Base-by-base conservation (phyloP, 2,888 invertebrate species). In the Tetanocera ferruginea region DNA sequence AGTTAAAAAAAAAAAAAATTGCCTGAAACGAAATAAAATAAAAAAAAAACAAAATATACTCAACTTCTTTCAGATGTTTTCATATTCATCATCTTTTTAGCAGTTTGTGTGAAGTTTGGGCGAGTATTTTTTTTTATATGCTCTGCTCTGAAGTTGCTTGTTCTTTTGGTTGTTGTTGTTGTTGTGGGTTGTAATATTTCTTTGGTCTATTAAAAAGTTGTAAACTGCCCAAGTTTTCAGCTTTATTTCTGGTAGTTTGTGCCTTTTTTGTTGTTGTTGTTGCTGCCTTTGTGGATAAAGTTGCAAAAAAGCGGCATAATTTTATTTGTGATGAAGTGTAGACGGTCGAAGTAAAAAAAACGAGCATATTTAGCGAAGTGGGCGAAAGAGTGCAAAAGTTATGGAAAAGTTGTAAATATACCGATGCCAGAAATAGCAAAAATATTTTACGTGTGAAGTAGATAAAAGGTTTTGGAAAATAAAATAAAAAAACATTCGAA, bases 161-260 rank as follows among this genome's bases (percentile, higher is more conserved):
- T 76, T 72, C 31, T 34, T 69, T 57, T 57, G 57, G 23, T 70
- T 31, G 69, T 55, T 57, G 60, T 37, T 76, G 76, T 43, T 78
- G 62, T 69, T 75, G 67, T n/a, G 77, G 55, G 62, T 75, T 52
- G 78, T 66, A 83, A 83, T 83, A 86, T 84, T 83, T 83, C 83
- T 85, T 81, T 82, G 84, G 84, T 87, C 88, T 83, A 87, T 87
- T 87, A 87, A 87, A 87, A 88, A 88, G 86, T 88, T 87, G 88
- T 87, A 84, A 84, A 84, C 83, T 83, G 83, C 82, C 81, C 84
- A 88, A 87, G 83, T 83, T 83, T 82, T 82, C 78, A 76, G 80
- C 79, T 77, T 80, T 79, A 74, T 76, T 80, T 78, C 76, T 72
- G 75, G 37, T 67, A 67, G 64, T 52, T 34, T 82, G 83, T 84